Percentiles rank a stretch among this genome's conserved stretches.
phyloP scores from a whole-genome alignment of 2,888 invertebrate species.

The Sarcophaga variegata region DNA sequence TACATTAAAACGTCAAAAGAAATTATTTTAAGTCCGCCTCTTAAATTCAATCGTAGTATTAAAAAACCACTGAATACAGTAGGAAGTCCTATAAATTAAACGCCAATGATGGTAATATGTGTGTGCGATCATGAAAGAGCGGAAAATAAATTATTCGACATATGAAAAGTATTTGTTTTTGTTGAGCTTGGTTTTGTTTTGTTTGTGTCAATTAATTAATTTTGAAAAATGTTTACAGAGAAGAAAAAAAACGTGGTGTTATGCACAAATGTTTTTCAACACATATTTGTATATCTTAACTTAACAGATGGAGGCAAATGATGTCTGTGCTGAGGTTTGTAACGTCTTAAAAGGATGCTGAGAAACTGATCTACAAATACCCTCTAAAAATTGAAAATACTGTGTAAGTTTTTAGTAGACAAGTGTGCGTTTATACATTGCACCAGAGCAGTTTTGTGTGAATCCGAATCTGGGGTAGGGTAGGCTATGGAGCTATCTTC shows the following conservation, averaged over 20 bases:
- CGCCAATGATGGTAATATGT: not conserved
- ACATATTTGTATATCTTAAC: no score
- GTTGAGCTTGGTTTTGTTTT: not conserved
- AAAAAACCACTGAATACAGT: constrained; percentile 19
- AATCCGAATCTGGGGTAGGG: no score
- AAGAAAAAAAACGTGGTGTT: not conserved
- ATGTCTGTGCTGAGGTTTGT: no score
- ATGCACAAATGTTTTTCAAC: not conserved
- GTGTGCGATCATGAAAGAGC: not conserved
- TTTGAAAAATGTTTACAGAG: not conserved
- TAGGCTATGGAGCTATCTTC: no score
- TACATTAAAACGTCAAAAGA: not conserved
- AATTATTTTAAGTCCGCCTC: constrained; percentile 4
- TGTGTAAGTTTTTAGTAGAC: no score
- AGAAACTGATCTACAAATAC: no score
- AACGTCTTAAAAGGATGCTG: no score
- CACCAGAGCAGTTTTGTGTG: no score
- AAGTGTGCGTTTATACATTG: no score
- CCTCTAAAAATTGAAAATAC: no score
- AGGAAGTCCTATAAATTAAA: constrained; percentile 30
- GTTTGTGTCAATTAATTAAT: not conserved
- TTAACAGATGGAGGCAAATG: no score
- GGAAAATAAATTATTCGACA: not conserved
- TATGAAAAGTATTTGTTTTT: not conserved
- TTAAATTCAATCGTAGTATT: not conserved